Base-by-base conservation (phyloP, 2,113 vertebrate genomes). In the Crocuta crocuta region DNA sequence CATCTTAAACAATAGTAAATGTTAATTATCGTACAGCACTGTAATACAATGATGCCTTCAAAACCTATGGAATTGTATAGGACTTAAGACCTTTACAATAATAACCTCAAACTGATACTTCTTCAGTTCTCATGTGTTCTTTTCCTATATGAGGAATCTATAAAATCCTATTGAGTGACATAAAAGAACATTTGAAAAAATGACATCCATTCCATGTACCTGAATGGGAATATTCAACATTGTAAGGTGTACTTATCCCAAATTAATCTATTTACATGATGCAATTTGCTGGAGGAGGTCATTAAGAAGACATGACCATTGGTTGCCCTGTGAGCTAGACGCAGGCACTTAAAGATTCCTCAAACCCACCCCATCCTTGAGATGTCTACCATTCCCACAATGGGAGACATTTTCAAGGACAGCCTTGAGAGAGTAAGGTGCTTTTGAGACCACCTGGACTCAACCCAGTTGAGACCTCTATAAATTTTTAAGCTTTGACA, bases 1-100 rank as follows among this genome's bases (percentile, higher is more conserved):
- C 28, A 76, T 91, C 95, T 76, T 84, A 96, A 90, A 94, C 7
- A 91, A 92, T 70, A 45, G 48, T 68, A 80, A 95, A 71, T 66
- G 19, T 87, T 97, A 85, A 94, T 87, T 91, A 83, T 74, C 91
- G 33, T 63, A 83, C 53, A 26, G 35, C 66, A 39, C 26, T 79
- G 2, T 78, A 65, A 78, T 61, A 79, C 23, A 92, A 94, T 83
- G 19, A 83, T 74, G 33, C 50, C 43, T 95, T 95, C 39, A 94
- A 89, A 95, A 82, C 83, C 68, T 73, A 73, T 24, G 50, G 50
- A 78, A 39, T 82, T 87, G 17, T 65, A n/a, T 33, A 82, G 26
- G 17, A 86, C 43, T 65, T 87, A 83, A 82, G 24, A 43, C 23
- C 10, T 91, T 96, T 74, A 45, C 24, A 86, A 68, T 83, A 86